Evolutionary conservation across 2,113 vertebrate species (phyloP).

Genomic region (Melanocharis versteri): DNA sequence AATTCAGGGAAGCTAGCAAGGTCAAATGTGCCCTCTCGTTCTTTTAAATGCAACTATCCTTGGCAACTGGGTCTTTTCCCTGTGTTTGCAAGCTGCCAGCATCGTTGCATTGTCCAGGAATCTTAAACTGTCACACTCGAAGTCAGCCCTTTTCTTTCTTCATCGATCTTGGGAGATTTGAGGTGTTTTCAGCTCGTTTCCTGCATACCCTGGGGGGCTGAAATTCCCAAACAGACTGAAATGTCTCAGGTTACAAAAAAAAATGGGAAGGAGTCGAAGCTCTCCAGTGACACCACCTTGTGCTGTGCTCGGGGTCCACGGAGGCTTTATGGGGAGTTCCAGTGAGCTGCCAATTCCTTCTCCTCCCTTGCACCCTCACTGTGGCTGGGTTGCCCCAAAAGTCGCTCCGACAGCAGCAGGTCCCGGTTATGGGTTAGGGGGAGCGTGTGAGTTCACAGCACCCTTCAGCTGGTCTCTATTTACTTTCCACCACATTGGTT

Average conservation of each 20-base stretch:
- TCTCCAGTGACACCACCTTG: not conserved
- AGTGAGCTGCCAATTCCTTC: not conserved
- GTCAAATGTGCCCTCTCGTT: not conserved
- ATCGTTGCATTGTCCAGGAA: not conserved
- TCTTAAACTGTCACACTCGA: not conserved
- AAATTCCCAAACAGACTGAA: not conserved
- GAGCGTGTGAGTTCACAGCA: rapidly evolving
- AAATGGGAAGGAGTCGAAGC: not conserved
- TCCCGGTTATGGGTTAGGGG: not conserved
- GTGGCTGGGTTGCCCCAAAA: rapidly evolving
- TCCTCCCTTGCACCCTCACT: not conserved
- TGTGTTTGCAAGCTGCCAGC: not conserved
- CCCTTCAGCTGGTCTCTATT: not conserved
- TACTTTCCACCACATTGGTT: not conserved
- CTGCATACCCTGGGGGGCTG: not conserved
- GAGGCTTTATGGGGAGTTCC: not conserved
- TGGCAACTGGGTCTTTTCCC: not conserved
- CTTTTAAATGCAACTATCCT: not conserved
- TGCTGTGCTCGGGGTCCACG: not conserved
- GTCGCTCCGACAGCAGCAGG: rapidly evolving
- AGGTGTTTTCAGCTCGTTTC: not conserved
- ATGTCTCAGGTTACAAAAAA: not conserved
- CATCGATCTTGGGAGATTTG: rapidly evolving
- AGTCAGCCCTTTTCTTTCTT: not conserved
- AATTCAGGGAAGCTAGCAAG: not conserved